phyloP scores from a whole-genome alignment of 2,113 vertebrate genomes.

The Phyllopteryx taeniolatus region DNA sequence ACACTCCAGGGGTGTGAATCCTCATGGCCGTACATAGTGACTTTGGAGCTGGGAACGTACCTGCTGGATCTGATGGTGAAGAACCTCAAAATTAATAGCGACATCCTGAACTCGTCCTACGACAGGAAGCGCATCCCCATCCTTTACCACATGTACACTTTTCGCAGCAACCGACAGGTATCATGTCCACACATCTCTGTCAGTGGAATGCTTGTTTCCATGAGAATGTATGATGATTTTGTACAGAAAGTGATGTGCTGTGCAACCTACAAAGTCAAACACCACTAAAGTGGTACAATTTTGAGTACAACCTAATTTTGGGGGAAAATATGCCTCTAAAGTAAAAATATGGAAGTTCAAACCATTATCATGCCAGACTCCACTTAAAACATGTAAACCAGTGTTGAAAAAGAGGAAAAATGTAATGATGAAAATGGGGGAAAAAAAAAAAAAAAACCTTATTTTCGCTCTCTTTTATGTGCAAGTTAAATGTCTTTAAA shows the following conservation, averaged over 20 bases:
- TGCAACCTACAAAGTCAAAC: background rate
- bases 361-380: too few relatives aligned
- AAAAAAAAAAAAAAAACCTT: too few relatives aligned
- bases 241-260: background rate
- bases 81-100: constrained; percentile 75
- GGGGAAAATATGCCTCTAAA: too few relatives aligned
- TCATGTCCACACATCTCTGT: background rate
- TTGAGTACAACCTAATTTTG: too few relatives aligned
- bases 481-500: too few relatives aligned
- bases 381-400: too few relatives aligned
- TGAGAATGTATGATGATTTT: background rate
- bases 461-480: too few relatives aligned
- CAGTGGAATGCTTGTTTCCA: background rate
- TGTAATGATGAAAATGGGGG: too few relatives aligned
- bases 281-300: too few relatives aligned
- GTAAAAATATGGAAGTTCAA: too few relatives aligned
- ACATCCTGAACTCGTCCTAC: constrained; percentile 57
- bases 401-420: too few relatives aligned
- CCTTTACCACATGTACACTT: constrained; percentile 93
- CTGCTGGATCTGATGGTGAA: constrained; percentile 87
- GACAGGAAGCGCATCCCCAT: constrained; percentile 74
- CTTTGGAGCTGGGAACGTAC: constrained; percentile 81
- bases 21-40: constrained; percentile 74
- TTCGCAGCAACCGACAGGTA: constrained; percentile 84
- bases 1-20: constrained; percentile 60